These are phyloP conservation scores for Alviniconcha strummeri DNA, from an alignment of 2,888 invertebrate species.

Conservation along the genomic window DNA sequence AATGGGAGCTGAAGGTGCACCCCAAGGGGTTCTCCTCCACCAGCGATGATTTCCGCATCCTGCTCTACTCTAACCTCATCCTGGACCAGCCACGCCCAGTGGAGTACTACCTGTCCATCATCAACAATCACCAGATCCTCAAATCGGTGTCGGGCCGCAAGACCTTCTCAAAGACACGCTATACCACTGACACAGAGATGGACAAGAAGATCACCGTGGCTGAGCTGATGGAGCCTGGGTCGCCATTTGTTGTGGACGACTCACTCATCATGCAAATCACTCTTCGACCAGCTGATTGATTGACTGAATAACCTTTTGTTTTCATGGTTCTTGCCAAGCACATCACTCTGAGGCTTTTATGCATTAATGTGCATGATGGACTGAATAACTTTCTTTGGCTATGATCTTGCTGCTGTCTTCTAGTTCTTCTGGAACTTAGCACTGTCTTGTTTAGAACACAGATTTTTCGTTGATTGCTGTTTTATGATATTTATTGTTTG, in stretches of 20 bases:
- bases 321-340: not conserved
- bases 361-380: not conserved
- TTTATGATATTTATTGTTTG: not conserved
- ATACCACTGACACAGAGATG: constrained; percentile 73
- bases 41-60: constrained; percentile 67
- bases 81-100: constrained; percentile 71
- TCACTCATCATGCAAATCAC: constrained; percentile 64
- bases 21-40: constrained; percentile 68
- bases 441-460: not conserved
- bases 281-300: constrained; percentile 64
- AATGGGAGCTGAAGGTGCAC: constrained; percentile 74
- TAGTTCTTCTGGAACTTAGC: not conserved
- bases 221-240: constrained; percentile 59
- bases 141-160: constrained; percentile 72
- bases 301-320: not conserved
- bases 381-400: not conserved
- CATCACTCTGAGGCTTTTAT: not conserved
- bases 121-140: constrained; percentile 71
- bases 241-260: constrained; percentile 63
- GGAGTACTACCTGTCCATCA: constrained; percentile 70
- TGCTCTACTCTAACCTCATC: constrained; percentile 68
- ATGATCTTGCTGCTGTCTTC: not conserved
- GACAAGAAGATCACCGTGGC: constrained; percentile 71
- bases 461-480: not conserved
- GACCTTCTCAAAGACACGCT: constrained; percentile 74